These are phyloP conservation scores for Philaenus spumarius DNA, from an alignment of 1,140 invertebrate species.

Conservation along the genomic window DNA sequence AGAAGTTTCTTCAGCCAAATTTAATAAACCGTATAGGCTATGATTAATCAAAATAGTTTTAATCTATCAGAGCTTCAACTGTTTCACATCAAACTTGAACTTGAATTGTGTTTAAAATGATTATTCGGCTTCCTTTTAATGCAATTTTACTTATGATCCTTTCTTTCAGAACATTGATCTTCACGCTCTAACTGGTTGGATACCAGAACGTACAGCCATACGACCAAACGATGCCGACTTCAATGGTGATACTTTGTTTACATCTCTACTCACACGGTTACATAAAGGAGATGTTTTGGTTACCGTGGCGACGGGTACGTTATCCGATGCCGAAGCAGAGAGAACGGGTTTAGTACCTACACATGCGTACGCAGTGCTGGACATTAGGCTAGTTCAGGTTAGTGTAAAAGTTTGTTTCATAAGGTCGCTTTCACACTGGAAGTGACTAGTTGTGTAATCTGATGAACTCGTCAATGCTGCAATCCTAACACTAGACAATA, in stretches of 20 bases:
- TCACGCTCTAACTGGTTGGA: slow-evolving; percentile 95
- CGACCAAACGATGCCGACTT: slow-evolving; percentile 59
- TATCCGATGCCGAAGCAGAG: slow-evolving; percentile 72
- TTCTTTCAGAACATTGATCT: slow-evolving; percentile 87
- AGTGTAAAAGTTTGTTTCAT: too few relatives aligned
- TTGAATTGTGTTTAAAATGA: too few relatives aligned
- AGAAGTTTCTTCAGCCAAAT: too few relatives aligned
- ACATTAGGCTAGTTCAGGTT: slow-evolving; percentile 69
- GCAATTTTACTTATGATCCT: not conserved
- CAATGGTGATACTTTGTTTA: slow-evolving; percentile 73
- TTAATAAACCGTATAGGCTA: too few relatives aligned
- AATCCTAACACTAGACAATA: too few relatives aligned
- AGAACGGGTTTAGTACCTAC: slow-evolving; percentile 85
- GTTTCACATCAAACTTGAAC: too few relatives aligned
- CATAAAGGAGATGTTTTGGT: slow-evolving; percentile 72
- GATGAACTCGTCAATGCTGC: too few relatives aligned
- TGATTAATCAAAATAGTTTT: too few relatives aligned
- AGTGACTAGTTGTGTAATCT: too few relatives aligned
- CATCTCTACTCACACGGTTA: slow-evolving; percentile 64
- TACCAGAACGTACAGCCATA: slow-evolving; percentile 84
- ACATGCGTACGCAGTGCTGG: slow-evolving; percentile 92
- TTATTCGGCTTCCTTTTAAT: too few relatives aligned
- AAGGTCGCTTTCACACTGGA: too few relatives aligned
- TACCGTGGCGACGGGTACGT: slow-evolving; percentile 83
- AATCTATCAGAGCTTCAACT: too few relatives aligned